Evolutionary conservation across 2,888 invertebrate species (phyloP).

Genomic region (Sesia bembeciformis): DNA sequence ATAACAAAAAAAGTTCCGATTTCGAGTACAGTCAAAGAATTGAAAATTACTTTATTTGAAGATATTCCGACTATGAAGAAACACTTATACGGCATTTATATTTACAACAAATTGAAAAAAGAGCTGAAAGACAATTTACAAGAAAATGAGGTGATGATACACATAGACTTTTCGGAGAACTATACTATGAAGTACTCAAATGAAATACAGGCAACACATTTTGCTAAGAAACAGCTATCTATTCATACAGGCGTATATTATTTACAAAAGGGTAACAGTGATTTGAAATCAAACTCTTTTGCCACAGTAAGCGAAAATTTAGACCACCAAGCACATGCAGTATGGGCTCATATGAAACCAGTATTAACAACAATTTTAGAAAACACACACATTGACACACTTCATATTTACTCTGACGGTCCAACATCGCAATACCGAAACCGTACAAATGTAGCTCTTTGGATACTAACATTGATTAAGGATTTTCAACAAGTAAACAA

Average conservation of each 20-base stretch:
- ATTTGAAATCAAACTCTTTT: slow-evolving; percentile 10
- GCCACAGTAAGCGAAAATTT: slow-evolving; percentile 14
- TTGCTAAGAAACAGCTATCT: slow-evolving; percentile 7
- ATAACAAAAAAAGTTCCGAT: too few species aligned
- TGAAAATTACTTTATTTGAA: too few species aligned
- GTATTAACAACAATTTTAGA: slow-evolving; percentile 9
- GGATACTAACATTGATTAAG: slow-evolving; percentile 12
- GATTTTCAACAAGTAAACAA: slow-evolving; percentile 11
- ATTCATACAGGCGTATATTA: slow-evolving; percentile 9
- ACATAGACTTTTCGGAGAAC: slow-evolving; percentile 11
- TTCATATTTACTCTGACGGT: slow-evolving; percentile 13
- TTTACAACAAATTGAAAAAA: too few species aligned
- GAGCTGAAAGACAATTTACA: too few species aligned
- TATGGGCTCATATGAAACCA: slow-evolving; percentile 15
- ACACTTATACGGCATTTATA: too few species aligned
- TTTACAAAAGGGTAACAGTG: slow-evolving; percentile 5
- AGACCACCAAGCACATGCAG: slow-evolving; percentile 13
- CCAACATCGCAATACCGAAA: slow-evolving; percentile 15
- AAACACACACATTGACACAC: slow-evolving; percentile 9
- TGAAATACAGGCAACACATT: slow-evolving; percentile 9
- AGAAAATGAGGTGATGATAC: too few species aligned
- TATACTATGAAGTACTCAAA: slow-evolving; percentile 10
- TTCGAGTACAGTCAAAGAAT: too few species aligned
- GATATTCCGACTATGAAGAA: too few species aligned
- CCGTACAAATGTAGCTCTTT: slow-evolving; percentile 12